Base-by-base conservation (phyloP, 2,797 vertebrate species). In the Danionella dracula region DNA sequence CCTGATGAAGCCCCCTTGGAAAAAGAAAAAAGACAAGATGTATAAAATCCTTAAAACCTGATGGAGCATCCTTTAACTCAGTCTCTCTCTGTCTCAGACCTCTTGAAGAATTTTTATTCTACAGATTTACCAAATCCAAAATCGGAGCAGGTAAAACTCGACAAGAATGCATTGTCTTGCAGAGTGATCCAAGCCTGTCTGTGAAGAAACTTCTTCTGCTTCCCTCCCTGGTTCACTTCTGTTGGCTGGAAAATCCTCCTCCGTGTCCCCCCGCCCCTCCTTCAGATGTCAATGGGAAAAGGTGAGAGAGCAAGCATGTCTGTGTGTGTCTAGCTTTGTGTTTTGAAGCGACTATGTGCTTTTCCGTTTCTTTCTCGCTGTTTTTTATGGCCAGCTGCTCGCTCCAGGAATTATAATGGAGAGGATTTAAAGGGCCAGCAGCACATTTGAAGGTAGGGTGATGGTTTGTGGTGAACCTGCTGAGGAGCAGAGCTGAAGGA, bases 1-100 rank as follows among this genome's bases (percentile, higher is more conserved):
- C 89, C 88, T 90, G 85, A 90, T 86, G 75, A 90, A 88, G 82
- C 86, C 85, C 80, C 84, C 85, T 76, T 89, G 87, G 80, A 89
- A 88, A 83, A 88, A 82, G 77, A 74, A 76, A 79, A 87, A 88
- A 82, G 81, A 86, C 82, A 87, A 86, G 79, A 87, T 81, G 77
- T 86, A 87, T 51, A 88, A 76, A 82, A 87, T 88, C 86, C 89
- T 77, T 80, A 83, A 70, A 83, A 90, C 83, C 83, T 84, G 85
- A 81, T 87, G 82, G 86, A 87, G 84, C 89, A 90, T 90, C 79
- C 83, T 90, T 84, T 84, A 82, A 60, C 79, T 83, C 80, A 82
- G 69, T 82, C 78, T 77, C 71, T 54, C 78, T 76, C 78, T 56
- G 68, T 74, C 75, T 74, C 72, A 60, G 71, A 41, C 67, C 44